Percentiles rank a stretch among this genome's conserved stretches.
phyloP scores from a whole-genome alignment of 2,113 vertebrate genomes.

The Lophura nycthemera region DNA sequence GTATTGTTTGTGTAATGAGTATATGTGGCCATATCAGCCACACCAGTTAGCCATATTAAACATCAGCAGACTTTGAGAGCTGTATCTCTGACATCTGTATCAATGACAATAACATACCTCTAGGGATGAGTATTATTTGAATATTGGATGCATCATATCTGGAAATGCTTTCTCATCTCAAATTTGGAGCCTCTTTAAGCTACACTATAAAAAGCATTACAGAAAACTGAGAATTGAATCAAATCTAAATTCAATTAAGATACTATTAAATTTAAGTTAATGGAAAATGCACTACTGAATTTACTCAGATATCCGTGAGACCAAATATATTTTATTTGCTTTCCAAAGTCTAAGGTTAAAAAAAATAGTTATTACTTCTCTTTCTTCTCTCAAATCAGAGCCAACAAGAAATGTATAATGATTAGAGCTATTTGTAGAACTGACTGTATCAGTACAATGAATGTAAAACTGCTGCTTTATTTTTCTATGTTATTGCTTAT shows the following conservation, averaged over 20 bases:
- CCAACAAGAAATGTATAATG: not conserved
- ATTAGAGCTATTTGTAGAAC: not conserved
- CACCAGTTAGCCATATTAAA: not conserved
- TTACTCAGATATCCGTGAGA: not conserved
- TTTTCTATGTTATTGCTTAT: not conserved
- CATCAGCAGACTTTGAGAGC: not conserved
- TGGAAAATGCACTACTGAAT: not conserved
- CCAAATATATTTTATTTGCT: not conserved
- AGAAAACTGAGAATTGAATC: not conserved
- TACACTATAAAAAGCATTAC: not conserved
- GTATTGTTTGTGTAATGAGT: not conserved
- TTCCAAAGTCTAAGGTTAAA: not conserved
- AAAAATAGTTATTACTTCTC: not conserved
- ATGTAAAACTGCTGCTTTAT: not conserved
- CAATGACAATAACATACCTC: not conserved
- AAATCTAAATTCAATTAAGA: constrained; percentile 12
- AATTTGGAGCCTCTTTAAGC: not conserved
- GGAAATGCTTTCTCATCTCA: not conserved
- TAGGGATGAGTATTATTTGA: not conserved
- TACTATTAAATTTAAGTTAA: constrained; percentile 27
- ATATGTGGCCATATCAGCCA: not conserved
- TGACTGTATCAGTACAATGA: not conserved
- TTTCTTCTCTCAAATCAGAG: constrained; percentile 19
- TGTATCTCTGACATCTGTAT: not conserved
- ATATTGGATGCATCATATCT: not conserved